These are phyloP conservation scores for Nemoura dubitans DNA, from an alignment of 2,888 invertebrate genomes.

Conservation along the genomic window DNA sequence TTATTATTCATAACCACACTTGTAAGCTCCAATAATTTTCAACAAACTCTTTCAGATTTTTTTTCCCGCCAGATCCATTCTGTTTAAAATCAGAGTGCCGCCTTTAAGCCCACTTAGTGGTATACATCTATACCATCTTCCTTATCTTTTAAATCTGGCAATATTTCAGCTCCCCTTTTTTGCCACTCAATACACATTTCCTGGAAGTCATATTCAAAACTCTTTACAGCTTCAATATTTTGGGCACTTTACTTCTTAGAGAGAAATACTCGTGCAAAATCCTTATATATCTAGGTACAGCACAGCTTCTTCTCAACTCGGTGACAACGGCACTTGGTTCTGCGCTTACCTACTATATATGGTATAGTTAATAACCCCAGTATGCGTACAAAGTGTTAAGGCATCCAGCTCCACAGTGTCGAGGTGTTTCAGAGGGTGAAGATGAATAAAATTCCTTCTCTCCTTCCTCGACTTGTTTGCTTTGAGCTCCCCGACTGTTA, in stretches of 20 bases:
- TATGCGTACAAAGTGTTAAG: neutral
- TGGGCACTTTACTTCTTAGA: neutral
- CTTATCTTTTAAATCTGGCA: neutral
- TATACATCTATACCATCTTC: neutral
- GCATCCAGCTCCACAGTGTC: neutral
- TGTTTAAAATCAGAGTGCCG: neutral
- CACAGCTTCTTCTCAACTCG: neutral
- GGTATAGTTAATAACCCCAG: neutral
- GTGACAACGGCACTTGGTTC: neutral
- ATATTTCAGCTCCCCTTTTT: neutral
- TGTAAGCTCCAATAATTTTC: neutral
- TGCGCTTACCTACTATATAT: neutral
- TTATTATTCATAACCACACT: neutral
- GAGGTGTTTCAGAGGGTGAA: neutral
- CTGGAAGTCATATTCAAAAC: neutral
- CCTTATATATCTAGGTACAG: no score
- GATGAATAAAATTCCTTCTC: neutral
- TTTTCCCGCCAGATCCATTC: neutral
- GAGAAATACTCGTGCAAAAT: no score
- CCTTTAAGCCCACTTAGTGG: neutral
- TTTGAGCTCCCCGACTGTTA: neutral
- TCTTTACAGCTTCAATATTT: neutral
- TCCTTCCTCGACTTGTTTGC: neutral
- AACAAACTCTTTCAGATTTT: neutral
- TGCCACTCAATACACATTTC: neutral